Conservation (phyloP, 2,888 invertebrate genomes). For the Siphonodentalium dalli region DNA sequence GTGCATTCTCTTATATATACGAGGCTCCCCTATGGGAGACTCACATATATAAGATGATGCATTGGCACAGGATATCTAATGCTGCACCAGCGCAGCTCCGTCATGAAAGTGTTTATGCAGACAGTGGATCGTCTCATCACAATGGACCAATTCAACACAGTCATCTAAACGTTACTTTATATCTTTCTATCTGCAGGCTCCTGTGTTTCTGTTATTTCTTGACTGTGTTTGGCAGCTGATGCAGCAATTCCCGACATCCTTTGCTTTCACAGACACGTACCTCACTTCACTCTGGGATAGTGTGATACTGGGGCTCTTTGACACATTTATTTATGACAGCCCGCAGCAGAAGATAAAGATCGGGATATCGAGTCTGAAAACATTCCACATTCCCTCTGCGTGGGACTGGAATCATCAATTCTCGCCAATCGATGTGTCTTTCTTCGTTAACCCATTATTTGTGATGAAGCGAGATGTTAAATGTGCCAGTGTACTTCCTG, state of each 20-base stretch:
- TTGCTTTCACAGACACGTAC: constrained; percentile 92
- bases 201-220: constrained; percentile 87
- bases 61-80: too few species aligned
- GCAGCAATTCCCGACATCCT: constrained; percentile 85
- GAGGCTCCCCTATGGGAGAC: too few species aligned
- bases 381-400: constrained; percentile 64
- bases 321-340: constrained; percentile 91
- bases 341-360: constrained; percentile 73
- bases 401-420: constrained; percentile 95
- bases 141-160: too few species aligned
- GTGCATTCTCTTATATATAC: too few species aligned
- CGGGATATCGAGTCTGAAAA: constrained; percentile 32
- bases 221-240: constrained; percentile 93
- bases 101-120: too few species aligned
- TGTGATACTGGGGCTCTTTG: constrained; percentile 85
- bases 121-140: too few species aligned
- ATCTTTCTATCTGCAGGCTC: constrained; percentile 72
- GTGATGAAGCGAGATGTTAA: constrained; percentile 34
- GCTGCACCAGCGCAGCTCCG: too few species aligned
- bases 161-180: neutral
- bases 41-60: too few species aligned
- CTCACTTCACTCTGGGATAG: constrained; percentile 92
- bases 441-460: constrained; percentile 86
- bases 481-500: constrained; percentile 21
- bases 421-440: constrained; percentile 78